phyloP scores from a whole-genome alignment of 2,888 invertebrate species.

The Amphipoea lucens region DNA sequence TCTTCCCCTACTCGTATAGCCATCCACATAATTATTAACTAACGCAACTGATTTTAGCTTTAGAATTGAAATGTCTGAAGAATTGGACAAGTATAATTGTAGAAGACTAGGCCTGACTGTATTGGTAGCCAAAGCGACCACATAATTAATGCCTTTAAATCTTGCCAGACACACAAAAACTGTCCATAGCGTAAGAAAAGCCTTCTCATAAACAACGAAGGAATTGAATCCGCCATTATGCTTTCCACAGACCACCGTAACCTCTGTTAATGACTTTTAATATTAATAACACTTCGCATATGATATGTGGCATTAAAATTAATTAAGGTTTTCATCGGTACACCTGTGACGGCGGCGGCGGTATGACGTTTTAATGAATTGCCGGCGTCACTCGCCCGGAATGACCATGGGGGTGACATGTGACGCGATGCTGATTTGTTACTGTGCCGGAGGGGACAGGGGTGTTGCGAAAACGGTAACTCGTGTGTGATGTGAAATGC shows the following conservation, averaged over 20 bases:
- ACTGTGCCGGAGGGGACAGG: constrained; percentile 22
- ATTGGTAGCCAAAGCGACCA: not conserved
- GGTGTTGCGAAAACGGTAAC: constrained; percentile 19
- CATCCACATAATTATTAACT: not conserved
- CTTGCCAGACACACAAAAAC: not conserved
- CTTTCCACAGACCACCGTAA: constrained; percentile 14
- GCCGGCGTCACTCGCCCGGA: constrained; percentile 73
- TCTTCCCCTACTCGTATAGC: not conserved
- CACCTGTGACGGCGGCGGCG: constrained; percentile 80
- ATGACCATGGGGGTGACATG: constrained; percentile 78
- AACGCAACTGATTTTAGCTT: not conserved
- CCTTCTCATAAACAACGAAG: not conserved
- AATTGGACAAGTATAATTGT: not conserved
- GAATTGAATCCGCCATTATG: not conserved
- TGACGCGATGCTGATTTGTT: constrained; percentile 79
- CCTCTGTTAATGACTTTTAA: constrained; percentile 52
- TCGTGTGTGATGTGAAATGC: constrained; percentile 2
- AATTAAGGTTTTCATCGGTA: constrained; percentile 76
- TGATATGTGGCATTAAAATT: constrained; percentile 71
- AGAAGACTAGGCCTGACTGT: not conserved
- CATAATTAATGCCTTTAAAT: not conserved
- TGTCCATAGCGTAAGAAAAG: not conserved
- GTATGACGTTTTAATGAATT: constrained; percentile 85
- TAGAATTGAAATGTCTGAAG: not conserved
- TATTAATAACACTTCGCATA: constrained; percentile 62